Conservation (phyloP, 1,140 invertebrate species). For the Drosophila watanabei region DNA sequence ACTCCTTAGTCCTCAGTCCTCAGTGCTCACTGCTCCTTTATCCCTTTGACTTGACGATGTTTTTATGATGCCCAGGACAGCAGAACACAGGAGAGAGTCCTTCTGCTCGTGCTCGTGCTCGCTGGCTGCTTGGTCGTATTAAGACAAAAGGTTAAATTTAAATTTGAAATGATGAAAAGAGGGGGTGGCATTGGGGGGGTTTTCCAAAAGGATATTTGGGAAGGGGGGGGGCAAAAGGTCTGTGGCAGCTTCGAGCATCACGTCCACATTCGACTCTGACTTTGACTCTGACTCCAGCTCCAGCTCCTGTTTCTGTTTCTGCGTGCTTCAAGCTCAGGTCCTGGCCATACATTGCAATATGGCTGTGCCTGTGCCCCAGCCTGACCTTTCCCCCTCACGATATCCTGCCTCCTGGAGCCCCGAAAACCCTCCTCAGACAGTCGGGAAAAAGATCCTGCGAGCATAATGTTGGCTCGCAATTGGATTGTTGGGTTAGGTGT, state of each 20-base stretch:
- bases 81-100: neutral
- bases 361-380: conserved; percentile 23
- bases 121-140: conserved; percentile 58
- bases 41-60: conserved; percentile 62
- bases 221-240: neutral
- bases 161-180: conserved; percentile 74
- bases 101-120: conserved; percentile 36
- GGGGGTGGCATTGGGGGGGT: neutral
- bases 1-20: neutral
- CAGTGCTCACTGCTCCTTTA: conserved; percentile 18
- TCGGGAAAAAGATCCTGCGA: conserved; percentile 32
- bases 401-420: neutral
- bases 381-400: conserved; percentile 16
- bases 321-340: conserved; percentile 55
- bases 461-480: conserved; percentile 78
- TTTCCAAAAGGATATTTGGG: neutral
- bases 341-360: conserved; percentile 75
- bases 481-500: conserved; percentile 82
- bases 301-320: no score
- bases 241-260: conserved; percentile 50
- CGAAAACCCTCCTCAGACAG: conserved; percentile 5
- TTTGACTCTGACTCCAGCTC: neutral
- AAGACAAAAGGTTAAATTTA: conserved; percentile 85
- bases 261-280: conserved; percentile 44
- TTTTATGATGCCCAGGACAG: conserved; percentile 58